A percentile compares a stretch with the other conserved stretches of the same genome.
These are phyloP conservation scores for Oxystoma pomonae DNA, from an alignment of 2,888 invertebrate species.

Conservation along the genomic window DNA sequence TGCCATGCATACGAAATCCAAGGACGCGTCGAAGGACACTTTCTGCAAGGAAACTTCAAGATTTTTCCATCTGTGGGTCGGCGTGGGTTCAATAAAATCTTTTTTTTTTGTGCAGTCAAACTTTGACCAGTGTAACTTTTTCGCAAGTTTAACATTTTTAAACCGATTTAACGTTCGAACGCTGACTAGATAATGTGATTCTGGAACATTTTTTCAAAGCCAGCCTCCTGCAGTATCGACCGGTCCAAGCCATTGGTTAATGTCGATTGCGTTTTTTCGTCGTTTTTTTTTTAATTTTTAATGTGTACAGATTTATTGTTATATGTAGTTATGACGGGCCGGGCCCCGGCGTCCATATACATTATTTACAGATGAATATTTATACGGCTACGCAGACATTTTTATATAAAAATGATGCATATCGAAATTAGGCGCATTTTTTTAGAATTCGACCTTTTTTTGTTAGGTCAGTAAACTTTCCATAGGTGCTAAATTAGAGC, in stretches of 20 bases:
- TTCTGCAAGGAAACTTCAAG: no score
- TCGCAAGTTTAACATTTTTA: not conserved
- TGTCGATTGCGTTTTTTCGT: slow-evolving; percentile 39
- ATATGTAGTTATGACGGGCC: slow-evolving; percentile 39
- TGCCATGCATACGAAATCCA: no score
- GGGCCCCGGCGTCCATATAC: slow-evolving; percentile 31
- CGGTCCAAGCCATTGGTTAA: slow-evolving; percentile 36
- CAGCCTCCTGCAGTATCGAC: slow-evolving; percentile 28
- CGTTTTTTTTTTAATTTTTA: slow-evolving; percentile 36
- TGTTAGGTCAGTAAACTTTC: slow-evolving; percentile 14
- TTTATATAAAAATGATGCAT: slow-evolving; percentile 38
- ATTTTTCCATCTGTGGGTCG: no score
- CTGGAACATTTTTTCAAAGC: slow-evolving; percentile 1
- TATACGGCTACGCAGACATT: slow-evolving; percentile 37
- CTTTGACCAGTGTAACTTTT: no score
- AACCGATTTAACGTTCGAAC: not conserved
- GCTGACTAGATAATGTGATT: not conserved
- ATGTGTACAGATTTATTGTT: slow-evolving; percentile 41
- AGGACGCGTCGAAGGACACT: no score
- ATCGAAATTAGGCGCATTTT: slow-evolving; percentile 36
- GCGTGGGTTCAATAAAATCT: no score
- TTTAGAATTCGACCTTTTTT: slow-evolving; percentile 21
- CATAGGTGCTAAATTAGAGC: not conserved
- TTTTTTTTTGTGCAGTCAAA: no score
- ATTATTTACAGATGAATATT: slow-evolving; percentile 43